Evolutionary conservation across 2,113 vertebrate species (phyloP).

Genomic region (Chaetodon trifascialis): DNA sequence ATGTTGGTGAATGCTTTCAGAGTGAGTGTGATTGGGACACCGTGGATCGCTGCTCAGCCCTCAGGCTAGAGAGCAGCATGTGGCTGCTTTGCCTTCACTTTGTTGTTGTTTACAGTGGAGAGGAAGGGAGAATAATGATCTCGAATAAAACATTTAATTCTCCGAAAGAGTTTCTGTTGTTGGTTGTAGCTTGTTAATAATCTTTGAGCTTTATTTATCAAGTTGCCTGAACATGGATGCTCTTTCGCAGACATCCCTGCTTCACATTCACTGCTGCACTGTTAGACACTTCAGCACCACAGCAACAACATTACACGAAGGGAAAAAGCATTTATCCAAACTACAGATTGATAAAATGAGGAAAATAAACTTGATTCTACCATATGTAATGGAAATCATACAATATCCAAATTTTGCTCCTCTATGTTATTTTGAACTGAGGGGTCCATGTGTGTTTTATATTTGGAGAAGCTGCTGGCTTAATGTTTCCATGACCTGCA

Average conservation of each 20-base stretch:
- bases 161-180: not conserved
- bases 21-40: conserved; percentile 53
- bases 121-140: conserved; percentile 8
- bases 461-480: conserved; percentile 58
- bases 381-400: not conserved
- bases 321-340: not conserved
- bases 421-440: conserved; percentile 9
- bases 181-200: not conserved
- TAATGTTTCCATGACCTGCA: conserved; percentile 66
- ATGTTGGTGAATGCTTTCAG: conserved; percentile 37
- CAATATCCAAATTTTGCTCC: not conserved
- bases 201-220: not conserved
- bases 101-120: conserved; percentile 16
- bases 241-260: not conserved
- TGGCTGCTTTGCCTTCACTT: conserved; percentile 27
- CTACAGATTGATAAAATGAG: not conserved
- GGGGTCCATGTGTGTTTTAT: conserved; percentile 45
- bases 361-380: not conserved
- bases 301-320: not conserved
- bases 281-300: not conserved
- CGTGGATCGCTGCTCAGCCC: conserved; percentile 56
- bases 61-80: conserved; percentile 35
- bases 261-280: not conserved
- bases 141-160: not conserved
- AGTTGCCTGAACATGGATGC: not conserved